Base-by-base conservation (phyloP, 2,888 invertebrate genomes). In the Diaprepes abbreviatus region DNA sequence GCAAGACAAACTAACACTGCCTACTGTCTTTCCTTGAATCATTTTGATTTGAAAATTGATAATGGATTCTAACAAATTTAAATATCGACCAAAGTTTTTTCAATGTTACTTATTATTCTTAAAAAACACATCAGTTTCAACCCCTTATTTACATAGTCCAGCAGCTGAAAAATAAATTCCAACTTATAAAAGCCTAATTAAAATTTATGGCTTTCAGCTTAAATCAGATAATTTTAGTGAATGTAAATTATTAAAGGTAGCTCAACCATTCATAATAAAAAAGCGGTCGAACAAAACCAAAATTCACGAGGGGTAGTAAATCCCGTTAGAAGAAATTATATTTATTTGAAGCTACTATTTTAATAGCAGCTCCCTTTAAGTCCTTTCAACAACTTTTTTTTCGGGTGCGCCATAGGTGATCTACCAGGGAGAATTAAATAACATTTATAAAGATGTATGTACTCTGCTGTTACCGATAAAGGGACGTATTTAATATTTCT, bases 141-240 rank as follows among this genome's bases (percentile, higher is more conserved):
- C 66, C 58, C 50, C 31, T 52, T 50, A 52, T 31, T 28, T 43
- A 33, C 33, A 33, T 35, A 55, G 43, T 60, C 31, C 52, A 33
- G 31, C 57, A 52, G 50, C 57, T 48, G 58, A 43, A 38, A 38
- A 63, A 63, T 33, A 45, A 35, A 58, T 50, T 63, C 58, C 58
- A 17, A 57, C 9, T 58, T 50, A 63, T 58, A 50, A 62, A 50
- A 64, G 67, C 63, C 63, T 68, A 63, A 63, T 68, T 68, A 63
- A 63, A 63, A 68, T 68, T 63, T 68, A 68, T 63, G 14, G 57
- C 63, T 57, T 63, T 63, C 48, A 57, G 54, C 63, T 63, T 50
- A 63, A 69, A 62, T 67, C 66, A 67, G 66, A 67, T 67, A 67
- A 66, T 58, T 66, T 48, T 66, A 21, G 50, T 60, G 38, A 59